These are phyloP conservation scores for Zophobas morio DNA, from an alignment of 1,140 invertebrate genomes.

Conservation along the genomic window DNA sequence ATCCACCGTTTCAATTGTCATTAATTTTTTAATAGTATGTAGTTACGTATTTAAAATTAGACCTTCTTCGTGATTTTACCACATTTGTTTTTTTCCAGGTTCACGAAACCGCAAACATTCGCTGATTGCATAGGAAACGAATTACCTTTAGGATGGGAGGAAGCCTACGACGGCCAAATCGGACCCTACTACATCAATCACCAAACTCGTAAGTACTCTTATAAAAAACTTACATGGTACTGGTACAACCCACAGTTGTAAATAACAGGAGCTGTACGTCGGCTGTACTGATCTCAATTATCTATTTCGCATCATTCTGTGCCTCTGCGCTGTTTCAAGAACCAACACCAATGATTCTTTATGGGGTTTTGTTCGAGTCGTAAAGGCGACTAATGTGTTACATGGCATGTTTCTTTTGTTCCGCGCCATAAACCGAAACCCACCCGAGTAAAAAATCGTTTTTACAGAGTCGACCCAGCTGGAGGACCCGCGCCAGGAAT, in stretches of 20 bases:
- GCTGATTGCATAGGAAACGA: conserved; percentile 98
- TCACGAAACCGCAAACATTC: conserved; percentile 96
- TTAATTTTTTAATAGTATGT: too few relatives aligned
- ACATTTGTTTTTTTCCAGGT: conserved; percentile 75
- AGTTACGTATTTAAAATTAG: conserved; percentile 1
- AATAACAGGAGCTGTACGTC: too few relatives aligned
- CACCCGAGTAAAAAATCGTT: conserved; percentile 48
- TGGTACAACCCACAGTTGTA: too few relatives aligned
- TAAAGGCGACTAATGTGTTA: conserved; percentile 8
- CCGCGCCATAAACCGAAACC: background rate
- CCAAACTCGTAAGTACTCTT: conserved; percentile 87
- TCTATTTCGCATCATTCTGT: too few relatives aligned
- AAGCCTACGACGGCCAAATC: conserved; percentile 92
- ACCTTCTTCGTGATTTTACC: conserved; percentile 4
- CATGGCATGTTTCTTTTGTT: background rate
- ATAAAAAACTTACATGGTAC: background rate
- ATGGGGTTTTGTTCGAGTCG: conserved; percentile 4
- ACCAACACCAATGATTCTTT: conserved; percentile 12
- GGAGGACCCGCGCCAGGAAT: conserved; percentile 96
- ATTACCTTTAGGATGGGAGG: conserved; percentile 96
- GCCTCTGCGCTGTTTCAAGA: conserved; percentile 14
- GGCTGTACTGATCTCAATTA: too few relatives aligned
- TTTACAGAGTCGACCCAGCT: conserved; percentile 92
- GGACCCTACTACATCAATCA: conserved; percentile 98
- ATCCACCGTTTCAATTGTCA: too few relatives aligned